Evolutionary conservation across 1,140 invertebrate species (phyloP), one percentile per base, ranked within the genome.

Genomic region (Oncopodura yosiiana): DNA sequence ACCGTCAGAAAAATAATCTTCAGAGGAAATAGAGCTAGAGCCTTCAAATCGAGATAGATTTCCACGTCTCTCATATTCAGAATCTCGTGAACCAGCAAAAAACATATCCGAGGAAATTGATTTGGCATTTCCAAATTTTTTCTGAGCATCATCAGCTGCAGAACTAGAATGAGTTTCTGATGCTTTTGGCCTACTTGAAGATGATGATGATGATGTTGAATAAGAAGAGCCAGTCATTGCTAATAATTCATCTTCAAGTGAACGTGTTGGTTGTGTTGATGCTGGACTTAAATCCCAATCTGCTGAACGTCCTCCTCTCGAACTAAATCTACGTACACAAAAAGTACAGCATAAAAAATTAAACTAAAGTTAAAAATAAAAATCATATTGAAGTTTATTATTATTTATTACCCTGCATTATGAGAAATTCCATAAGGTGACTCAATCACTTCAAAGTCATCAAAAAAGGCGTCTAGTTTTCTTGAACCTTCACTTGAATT

Each of bases 81-180:
- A 74, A 67, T 81, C 80, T 57, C 74, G 70, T 60, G 78, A 77
- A 58, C 87, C 84, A 3, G 81, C 82, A 69, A 95, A 95, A 73
- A 83, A 97, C 74, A 96, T 92, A 68, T 94, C 90, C 0, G 94
- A 98, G 53, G 92, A 96, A 64, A 99, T 99, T 2, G 91, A 84
- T 74, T 98, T 99, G 4, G 94, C 93, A 66, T 84, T 83, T 21
- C 88, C 92, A 71, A 96, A 97, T 74, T 96, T 96, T 68, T 90
- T 88, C 66, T 91, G 87, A 11, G 90, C 91, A 56, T 83, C 81
- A 56, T 80, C 79, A 18, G 57, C 50, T 24, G 32, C 53, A 26
- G 59, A 42, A 16, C 50, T 26, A 14, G 59, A 53, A 32, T 50
- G 43, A 6, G 49, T n/a, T 49, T 61, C 62, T 24, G 49, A 30